A percentile compares a stretch with the other conserved stretches of the same genome.
Evolutionary conservation across 2,888 invertebrate genomes (phyloP).

Genomic region (Ectemnius continuus): DNA sequence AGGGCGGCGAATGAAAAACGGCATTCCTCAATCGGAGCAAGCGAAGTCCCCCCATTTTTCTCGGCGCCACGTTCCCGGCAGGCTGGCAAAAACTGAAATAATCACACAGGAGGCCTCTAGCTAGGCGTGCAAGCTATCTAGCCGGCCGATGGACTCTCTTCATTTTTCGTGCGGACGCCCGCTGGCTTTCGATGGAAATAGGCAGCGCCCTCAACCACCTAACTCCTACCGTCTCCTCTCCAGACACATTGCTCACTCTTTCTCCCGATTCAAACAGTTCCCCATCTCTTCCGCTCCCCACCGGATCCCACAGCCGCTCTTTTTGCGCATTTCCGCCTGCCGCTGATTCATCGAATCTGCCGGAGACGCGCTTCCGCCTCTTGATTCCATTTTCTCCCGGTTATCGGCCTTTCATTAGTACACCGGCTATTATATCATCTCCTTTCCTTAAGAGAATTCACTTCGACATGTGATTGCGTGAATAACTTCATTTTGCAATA

Average conservation of each 20-base stretch:
- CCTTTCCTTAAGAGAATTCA: too few species aligned
- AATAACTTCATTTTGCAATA: too few species aligned
- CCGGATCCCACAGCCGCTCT: not conserved
- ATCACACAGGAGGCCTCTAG: constrained; percentile 43
- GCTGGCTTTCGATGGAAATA: constrained; percentile 53
- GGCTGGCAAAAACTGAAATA: constrained; percentile 58
- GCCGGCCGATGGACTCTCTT: constrained; percentile 34
- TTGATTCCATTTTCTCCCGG: constrained; percentile 38
- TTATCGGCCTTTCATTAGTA: too few species aligned
- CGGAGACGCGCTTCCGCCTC: constrained; percentile 25
- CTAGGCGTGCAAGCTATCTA: not conserved
- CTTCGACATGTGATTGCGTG: too few species aligned
- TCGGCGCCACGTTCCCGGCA: constrained; percentile 30
- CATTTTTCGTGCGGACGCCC: constrained; percentile 53
- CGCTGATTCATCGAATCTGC: constrained; percentile 48
- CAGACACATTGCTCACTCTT: not conserved
- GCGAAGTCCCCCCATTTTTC: constrained; percentile 52
- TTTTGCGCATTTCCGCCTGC: constrained; percentile 17
- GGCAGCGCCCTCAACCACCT: constrained; percentile 34
- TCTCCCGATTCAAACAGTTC: not conserved
- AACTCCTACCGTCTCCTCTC: constrained; percentile 7
- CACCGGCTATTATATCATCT: too few species aligned
- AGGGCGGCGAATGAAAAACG: constrained; percentile 53
- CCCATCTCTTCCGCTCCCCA: constrained; percentile 11
- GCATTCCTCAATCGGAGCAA: constrained; percentile 43